These are phyloP conservation scores for Diplosoma virens DNA, from an alignment of 23 tunicate species.

Conservation along the genomic window DNA sequence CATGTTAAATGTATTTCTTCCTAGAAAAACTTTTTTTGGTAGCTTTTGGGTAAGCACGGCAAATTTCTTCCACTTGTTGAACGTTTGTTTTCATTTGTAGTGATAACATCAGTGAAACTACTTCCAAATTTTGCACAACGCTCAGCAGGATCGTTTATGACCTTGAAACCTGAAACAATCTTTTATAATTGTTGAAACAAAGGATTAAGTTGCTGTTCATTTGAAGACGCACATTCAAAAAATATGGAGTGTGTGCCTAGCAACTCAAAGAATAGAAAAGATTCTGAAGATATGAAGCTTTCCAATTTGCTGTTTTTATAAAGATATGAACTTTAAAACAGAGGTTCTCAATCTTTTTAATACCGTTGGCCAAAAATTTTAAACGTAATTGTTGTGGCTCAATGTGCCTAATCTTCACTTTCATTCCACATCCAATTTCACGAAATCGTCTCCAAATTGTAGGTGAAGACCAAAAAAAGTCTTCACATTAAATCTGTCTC, in stretches of 20 bases:
- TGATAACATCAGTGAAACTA: conserved; percentile 11
- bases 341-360: too few species aligned
- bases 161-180: conserved; percentile 2
- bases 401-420: too few species aligned
- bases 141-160: conserved; percentile 4
- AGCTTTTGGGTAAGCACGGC: not conserved
- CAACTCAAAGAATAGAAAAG: not conserved
- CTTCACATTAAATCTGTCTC: too few species aligned
- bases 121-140: not conserved
- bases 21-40: not conserved
- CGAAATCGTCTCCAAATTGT: too few species aligned
- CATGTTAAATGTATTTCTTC: not conserved
- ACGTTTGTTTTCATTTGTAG: not conserved
- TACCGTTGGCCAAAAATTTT: too few species aligned
- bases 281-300: conserved; percentile 2
- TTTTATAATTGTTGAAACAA: not conserved
- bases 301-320: conserved; percentile 7
- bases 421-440: too few species aligned
- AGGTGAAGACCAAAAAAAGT: too few species aligned
- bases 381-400: too few species aligned
- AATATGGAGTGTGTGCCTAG: not conserved
- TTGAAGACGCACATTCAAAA: not conserved
- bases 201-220: conserved; percentile 2
- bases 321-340: too few species aligned
- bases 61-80: not conserved